These are phyloP conservation scores for Rhinichthys osculus DNA, from an alignment of 2,797 vertebrate genomes.

Conservation along the genomic window DNA sequence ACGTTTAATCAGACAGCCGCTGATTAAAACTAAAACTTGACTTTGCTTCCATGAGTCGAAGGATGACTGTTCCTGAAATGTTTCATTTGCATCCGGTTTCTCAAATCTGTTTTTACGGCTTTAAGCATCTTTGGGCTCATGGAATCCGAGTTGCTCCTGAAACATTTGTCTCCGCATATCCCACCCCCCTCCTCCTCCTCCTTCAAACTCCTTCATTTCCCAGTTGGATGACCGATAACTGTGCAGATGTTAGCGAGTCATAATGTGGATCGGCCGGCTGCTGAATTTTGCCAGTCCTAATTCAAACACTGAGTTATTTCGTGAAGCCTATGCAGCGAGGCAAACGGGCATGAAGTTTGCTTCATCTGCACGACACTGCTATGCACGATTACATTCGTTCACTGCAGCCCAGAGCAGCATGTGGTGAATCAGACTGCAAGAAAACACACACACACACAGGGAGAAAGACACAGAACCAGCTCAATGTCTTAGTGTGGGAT, in stretches of 20 bases:
- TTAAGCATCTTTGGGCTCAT: conserved; percentile 80
- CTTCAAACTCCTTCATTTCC: conserved; percentile 60
- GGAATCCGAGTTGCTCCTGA: conserved; percentile 79
- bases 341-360: not conserved
- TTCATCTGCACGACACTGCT: not conserved
- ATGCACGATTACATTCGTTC: not conserved
- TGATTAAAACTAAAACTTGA: conserved; percentile 79
- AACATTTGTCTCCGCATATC: conserved; percentile 76
- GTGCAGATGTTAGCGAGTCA: conserved; percentile 43
- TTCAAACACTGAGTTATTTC: conserved; percentile 8
- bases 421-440: not conserved
- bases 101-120: conserved; percentile 51
- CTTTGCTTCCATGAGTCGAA: conserved; percentile 82
- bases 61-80: conserved; percentile 67
- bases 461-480: conserved; percentile 22
- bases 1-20: conserved; percentile 84
- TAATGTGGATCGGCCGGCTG: not conserved
- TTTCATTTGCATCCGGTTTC: conserved; percentile 14
- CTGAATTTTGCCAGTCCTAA: conserved; percentile 3
- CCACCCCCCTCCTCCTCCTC: conserved; percentile 48
- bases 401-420: conserved; percentile 26
- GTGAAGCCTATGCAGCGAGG: conserved; percentile 10
- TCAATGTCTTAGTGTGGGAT: conserved; percentile 59
- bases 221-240: conserved; percentile 72
- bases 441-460: conserved; percentile 1